Percentiles rank a stretch among this genome's conserved stretches.
phyloP scores from a whole-genome alignment of 2,888 invertebrate species.

The Amphipoea oculea region DNA sequence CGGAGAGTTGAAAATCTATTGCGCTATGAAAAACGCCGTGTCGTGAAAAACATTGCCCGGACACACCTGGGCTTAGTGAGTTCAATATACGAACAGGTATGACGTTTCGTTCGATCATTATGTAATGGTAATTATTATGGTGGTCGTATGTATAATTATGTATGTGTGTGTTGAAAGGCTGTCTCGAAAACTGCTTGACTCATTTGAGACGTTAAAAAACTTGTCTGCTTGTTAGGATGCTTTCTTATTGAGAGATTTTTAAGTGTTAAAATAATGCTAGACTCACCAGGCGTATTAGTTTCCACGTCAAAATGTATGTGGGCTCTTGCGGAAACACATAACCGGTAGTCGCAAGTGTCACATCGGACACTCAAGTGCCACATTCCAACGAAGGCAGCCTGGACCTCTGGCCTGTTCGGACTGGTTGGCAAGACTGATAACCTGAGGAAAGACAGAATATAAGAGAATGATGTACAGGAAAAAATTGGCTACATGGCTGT shows the following conservation, averaged over 20 bases:
- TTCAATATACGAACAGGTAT: constrained; percentile 50
- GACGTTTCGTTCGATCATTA: constrained; percentile 26
- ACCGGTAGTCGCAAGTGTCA: constrained; percentile 83
- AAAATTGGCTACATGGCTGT: not conserved
- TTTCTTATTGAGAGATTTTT: not conserved
- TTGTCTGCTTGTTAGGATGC: not conserved
- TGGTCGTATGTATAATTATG: not conserved
- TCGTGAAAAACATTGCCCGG: not conserved
- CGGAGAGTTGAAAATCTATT: not conserved
- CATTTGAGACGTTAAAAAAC: constrained; percentile 1
- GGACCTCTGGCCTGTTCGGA: constrained; percentile 64
- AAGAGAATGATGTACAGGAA: not conserved
- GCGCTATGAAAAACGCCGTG: not conserved
- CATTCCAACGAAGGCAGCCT: constrained; percentile 77
- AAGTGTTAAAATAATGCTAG: not conserved
- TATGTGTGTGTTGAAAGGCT: constrained; percentile 32
- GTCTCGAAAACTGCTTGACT: constrained; percentile 37
- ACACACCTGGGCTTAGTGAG: constrained; percentile 1
- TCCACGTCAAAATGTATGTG: constrained; percentile 80
- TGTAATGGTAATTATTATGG: constrained; percentile 33
- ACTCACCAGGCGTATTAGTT: constrained; percentile 72
- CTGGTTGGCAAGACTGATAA: constrained; percentile 80
- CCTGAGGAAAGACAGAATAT: constrained; percentile 66
- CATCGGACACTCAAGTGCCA: constrained; percentile 87
- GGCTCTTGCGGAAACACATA: constrained; percentile 81